These are phyloP conservation scores for Drosophila littoralis DNA, from an alignment of 1,140 invertebrate genomes.

Conservation along the genomic window DNA sequence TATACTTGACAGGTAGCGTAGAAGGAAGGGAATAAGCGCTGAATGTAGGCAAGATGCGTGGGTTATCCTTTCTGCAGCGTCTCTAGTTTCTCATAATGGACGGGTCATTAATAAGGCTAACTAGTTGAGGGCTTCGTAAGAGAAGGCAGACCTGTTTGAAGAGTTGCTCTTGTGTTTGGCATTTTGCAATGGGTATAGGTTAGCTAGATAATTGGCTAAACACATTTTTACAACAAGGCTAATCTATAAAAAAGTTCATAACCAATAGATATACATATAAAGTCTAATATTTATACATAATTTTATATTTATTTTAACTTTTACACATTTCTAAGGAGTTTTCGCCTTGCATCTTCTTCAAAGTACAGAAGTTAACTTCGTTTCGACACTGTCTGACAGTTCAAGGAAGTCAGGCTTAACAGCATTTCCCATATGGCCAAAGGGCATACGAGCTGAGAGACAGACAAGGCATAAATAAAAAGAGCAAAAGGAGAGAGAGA, in stretches of 20 bases:
- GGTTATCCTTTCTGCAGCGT: conserved; percentile 7
- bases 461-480: conserved; percentile 3
- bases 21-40: background rate
- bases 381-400: conserved; percentile 45
- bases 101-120: conserved; percentile 23
- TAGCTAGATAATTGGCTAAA: too few species aligned
- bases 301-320: too few species aligned
- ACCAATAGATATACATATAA: too few species aligned
- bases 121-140: background rate
- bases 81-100: conserved; percentile 11
- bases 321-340: background rate
- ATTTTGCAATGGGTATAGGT: background rate
- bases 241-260: too few species aligned
- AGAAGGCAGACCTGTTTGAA: background rate
- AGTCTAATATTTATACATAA: too few species aligned
- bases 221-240: too few species aligned
- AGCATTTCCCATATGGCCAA: conserved; percentile 59
- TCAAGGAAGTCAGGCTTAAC: conserved; percentile 65
- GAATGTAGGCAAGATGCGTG: conserved; percentile 26
- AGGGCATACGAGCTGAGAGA: conserved; percentile 30
- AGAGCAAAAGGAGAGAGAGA: conserved; percentile 3
- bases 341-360: background rate
- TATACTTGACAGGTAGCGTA: background rate
- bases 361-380: background rate
- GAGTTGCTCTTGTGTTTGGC: too few species aligned